Evolutionary conservation across 2,888 invertebrate genomes (phyloP).

Genomic region (Aporophyla lueneburgensis): DNA sequence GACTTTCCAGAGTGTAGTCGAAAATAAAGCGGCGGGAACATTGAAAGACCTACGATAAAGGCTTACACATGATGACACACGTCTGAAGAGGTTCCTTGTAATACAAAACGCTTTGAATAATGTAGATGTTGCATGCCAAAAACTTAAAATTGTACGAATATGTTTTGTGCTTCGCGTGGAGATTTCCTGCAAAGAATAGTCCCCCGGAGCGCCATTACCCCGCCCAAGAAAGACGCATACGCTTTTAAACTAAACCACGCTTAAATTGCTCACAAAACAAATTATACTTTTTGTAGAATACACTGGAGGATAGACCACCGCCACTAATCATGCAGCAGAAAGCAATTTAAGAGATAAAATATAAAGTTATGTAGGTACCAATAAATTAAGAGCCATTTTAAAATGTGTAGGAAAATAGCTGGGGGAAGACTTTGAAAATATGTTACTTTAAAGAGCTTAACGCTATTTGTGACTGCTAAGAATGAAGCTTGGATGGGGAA

Average conservation of each 20-base stretch:
- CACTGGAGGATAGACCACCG: slow-evolving; percentile 47
- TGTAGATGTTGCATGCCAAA: slow-evolving; percentile 78
- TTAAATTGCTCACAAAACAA: slow-evolving; percentile 78
- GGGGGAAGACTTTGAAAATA: slow-evolving; percentile 31
- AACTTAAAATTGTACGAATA: slow-evolving; percentile 81
- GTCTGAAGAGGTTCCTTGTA: slow-evolving; percentile 71
- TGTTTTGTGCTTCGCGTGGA: slow-evolving; percentile 74
- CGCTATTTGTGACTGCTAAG: slow-evolving; percentile 21
- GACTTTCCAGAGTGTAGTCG: slow-evolving; percentile 55
- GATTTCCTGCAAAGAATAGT: slow-evolving; percentile 71
- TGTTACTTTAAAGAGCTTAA: slow-evolving; percentile 33
- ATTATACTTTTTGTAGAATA: slow-evolving; percentile 71
- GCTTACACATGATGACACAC: slow-evolving; percentile 68
- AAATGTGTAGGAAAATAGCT: slow-evolving; percentile 33
- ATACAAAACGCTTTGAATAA: slow-evolving; percentile 80
- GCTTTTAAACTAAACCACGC: slow-evolving; percentile 84
- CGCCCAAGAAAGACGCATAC: slow-evolving; percentile 74
- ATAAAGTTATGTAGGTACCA: slow-evolving; percentile 39
- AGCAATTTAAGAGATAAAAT: slow-evolving; percentile 54
- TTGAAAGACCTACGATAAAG: slow-evolving; percentile 71
- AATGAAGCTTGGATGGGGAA: not conserved
- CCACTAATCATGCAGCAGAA: slow-evolving; percentile 60
- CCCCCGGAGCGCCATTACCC: slow-evolving; percentile 79
- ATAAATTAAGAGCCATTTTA: slow-evolving; percentile 45
- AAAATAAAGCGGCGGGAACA: slow-evolving; percentile 64